Percentiles rank a stretch among this genome's conserved stretches.
These are phyloP conservation scores for Megaceryle maxima DNA, from an alignment of 2,113 vertebrate species.

Conservation along the genomic window DNA sequence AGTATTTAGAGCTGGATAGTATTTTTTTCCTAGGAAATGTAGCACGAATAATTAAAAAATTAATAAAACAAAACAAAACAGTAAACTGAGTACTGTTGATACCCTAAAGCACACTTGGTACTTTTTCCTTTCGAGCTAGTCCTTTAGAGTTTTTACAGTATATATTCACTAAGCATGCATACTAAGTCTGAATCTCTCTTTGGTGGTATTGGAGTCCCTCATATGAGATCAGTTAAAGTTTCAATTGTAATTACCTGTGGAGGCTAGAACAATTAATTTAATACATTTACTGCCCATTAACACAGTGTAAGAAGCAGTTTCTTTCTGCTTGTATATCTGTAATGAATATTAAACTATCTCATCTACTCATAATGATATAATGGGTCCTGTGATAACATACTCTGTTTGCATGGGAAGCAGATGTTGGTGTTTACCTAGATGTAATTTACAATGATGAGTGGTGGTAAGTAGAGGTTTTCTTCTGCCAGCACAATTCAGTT, in stretches of 20 bases:
- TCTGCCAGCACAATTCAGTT: neutral
- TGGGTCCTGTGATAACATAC: slow-evolving; percentile 19
- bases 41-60: neutral
- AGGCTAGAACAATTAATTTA: neutral
- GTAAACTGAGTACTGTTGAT: neutral
- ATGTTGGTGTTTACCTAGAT: slow-evolving; percentile 61
- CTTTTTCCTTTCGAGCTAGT: neutral
- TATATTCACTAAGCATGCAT: neutral
- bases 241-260: slow-evolving; percentile 1
- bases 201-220: neutral
- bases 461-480: neutral
- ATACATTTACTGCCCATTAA: slow-evolving; percentile 33
- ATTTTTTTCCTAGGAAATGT: neutral
- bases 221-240: neutral
- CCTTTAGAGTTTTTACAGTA: neutral
- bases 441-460: slow-evolving; percentile 41
- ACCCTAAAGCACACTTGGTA: neutral
- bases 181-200: neutral
- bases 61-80: neutral
- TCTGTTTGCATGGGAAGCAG: slow-evolving; percentile 40
- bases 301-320: neutral
- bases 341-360: slow-evolving; percentile 33
- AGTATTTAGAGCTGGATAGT: neutral
- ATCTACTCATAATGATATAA: slow-evolving; percentile 18
- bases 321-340: neutral